Base-by-base conservation (phyloP, 2,797 vertebrate species). In the Urophycis tenuis region DNA sequence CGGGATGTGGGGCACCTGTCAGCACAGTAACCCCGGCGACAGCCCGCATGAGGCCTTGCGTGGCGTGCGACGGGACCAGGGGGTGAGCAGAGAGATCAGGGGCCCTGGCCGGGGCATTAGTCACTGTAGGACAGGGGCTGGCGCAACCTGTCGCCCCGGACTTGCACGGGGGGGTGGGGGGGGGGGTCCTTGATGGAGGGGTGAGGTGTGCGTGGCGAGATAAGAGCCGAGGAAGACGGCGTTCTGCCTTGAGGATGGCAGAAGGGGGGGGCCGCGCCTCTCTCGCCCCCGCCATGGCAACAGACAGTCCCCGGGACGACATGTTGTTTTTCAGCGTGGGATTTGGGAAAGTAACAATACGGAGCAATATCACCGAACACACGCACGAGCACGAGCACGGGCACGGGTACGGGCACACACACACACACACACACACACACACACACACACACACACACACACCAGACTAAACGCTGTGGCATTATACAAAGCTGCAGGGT, bases 181-280 rank as follows among this genome's bases (percentile, higher is more conserved):
- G 90, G 86, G 85, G 81, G 83, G 77, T 83, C 82, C 86, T 86
- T 88, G 88, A 90, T 86, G 84, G 87, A 87, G 80, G 85, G 74
- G 79, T 87, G 86, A 85, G 72, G 85, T 84, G 84, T 85, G 88
- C 85, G 84, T 81, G 76, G 77, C 67, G 82, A 88, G 89, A 90
- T 90, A 91, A 88, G 86, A 91, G 88, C 86, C 82, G 87, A 86
- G 84, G 85, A 87, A 81, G 29, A 82, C 85, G 84, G 82, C 74
- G 85, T 14, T 70, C n/a, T 74, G 79, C 83, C 39, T 71, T 78
- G 60, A 74, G 79, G 83, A 79, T 86, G 77, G 74, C 76, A 78
- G 78, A 83, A 83, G 83, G 83, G 83, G 82, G 25, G n/a, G n/a
- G n/a, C n/a, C n/a, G n/a, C 1, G 36, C 45, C 78, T 53, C 15